A percentile compares a stretch with the other conserved stretches of the same genome.
Evolutionary conservation across 2,888 invertebrate species (phyloP).

Genomic region (Erannis defoliaria): DNA sequence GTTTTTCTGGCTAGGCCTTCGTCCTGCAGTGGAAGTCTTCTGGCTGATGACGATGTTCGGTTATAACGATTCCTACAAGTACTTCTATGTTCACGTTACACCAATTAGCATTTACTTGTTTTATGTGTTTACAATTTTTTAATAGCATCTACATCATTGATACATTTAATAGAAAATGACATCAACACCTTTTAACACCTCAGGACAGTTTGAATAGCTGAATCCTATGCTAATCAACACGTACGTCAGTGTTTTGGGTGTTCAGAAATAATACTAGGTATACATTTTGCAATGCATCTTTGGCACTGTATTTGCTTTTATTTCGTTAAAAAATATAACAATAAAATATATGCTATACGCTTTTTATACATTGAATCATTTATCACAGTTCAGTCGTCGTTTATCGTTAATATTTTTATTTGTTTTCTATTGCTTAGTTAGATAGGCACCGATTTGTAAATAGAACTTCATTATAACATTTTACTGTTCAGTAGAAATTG

Average conservation of each 20-base stretch:
- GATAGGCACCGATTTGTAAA: slow-evolving; percentile 64
- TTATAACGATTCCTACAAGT: not conserved
- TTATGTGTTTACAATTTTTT: slow-evolving; percentile 20
- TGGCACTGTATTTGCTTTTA: slow-evolving; percentile 83
- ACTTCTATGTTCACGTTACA: slow-evolving; percentile 1
- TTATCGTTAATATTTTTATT: slow-evolving; percentile 65
- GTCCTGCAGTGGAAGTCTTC: no score
- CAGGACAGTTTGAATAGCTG: slow-evolving; percentile 44
- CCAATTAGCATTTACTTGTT: slow-evolving; percentile 15
- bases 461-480: slow-evolving; percentile 45
- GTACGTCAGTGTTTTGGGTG: slow-evolving; percentile 47
- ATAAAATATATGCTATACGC: slow-evolving; percentile 68
- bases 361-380: slow-evolving; percentile 64
- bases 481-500: not conserved
- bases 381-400: slow-evolving; percentile 85
- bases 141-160: slow-evolving; percentile 42
- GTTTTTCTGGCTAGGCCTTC: no score
- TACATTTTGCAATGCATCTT: slow-evolving; percentile 80
- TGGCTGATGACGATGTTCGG: no score
- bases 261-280: slow-evolving; percentile 44
- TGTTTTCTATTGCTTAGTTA: slow-evolving; percentile 72
- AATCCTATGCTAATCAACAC: slow-evolving; percentile 60
- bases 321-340: slow-evolving; percentile 63
- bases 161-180: slow-evolving; percentile 65
- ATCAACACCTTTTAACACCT: slow-evolving; percentile 66